These are phyloP conservation scores for Enteromius unitaeniatus DNA, from an alignment of 2,797 vertebrate species.

Conservation along the genomic window DNA sequence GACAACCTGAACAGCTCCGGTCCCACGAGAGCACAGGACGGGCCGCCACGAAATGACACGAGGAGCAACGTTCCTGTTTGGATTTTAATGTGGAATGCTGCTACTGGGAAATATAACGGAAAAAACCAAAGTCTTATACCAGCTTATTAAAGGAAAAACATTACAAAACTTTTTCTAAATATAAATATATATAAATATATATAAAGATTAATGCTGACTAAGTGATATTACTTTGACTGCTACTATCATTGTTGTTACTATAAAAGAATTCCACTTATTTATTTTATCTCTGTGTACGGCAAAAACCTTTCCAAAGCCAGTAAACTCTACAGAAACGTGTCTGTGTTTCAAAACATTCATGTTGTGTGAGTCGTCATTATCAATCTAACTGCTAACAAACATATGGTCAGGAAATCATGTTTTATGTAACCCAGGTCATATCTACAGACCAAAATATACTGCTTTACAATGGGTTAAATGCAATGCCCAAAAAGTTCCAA, in stretches of 20 bases:
- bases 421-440: not conserved
- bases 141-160: constrained; percentile 76
- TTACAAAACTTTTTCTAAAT: constrained; percentile 77
- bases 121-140: constrained; percentile 81
- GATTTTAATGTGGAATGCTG: constrained; percentile 80
- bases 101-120: constrained; percentile 80
- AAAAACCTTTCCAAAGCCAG: constrained; percentile 81
- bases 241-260: constrained; percentile 83
- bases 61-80: constrained; percentile 77
- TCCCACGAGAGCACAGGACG: constrained; percentile 48
- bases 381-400: not conserved
- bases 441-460: not conserved
- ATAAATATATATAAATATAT: constrained; percentile 79
- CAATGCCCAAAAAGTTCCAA: not conserved
- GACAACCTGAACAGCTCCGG: constrained; percentile 25
- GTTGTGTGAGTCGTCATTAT: constrained; percentile 34
- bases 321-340: constrained; percentile 79
- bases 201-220: constrained; percentile 80
- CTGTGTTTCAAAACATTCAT: constrained; percentile 57
- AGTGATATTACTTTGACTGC: constrained; percentile 84
- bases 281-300: constrained; percentile 85
- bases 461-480: not conserved
- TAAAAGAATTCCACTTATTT: constrained; percentile 87
- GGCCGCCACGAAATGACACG: constrained; percentile 78
- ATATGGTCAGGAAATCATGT: not conserved